Conservation (phyloP, 2,113 vertebrate genomes). For the Toxotes chatareus region DNA sequence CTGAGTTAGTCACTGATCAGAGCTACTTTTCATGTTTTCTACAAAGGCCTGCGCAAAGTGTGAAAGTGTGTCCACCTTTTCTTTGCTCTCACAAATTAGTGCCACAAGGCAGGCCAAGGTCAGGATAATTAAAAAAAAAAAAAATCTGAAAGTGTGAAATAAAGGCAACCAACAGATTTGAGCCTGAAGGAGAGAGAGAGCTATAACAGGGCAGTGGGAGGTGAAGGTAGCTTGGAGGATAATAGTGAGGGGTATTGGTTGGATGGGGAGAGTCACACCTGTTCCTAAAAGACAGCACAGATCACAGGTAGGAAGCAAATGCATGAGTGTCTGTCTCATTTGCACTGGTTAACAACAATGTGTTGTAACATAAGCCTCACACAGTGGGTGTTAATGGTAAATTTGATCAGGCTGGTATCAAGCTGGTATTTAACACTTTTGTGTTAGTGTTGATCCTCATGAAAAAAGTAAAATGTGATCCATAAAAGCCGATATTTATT, state of each 20-base stretch:
- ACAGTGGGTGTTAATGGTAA: neutral
- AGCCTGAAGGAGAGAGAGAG: constrained; percentile 12
- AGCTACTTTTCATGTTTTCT: constrained; percentile 14
- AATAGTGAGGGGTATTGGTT: neutral
- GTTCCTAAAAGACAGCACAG: neutral
- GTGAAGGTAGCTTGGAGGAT: neutral
- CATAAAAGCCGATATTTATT: neutral
- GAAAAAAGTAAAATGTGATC: neutral
- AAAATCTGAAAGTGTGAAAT: constrained; percentile 14
- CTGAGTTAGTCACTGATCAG: constrained; percentile 13
- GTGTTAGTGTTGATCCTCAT: too few relatives aligned
- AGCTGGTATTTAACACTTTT: too few relatives aligned
- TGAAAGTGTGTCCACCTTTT: constrained; percentile 30
- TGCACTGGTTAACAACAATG: neutral
- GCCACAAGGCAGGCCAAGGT: neutral
- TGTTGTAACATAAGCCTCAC: neutral
- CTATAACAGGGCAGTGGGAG: neutral
- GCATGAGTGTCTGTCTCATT: neutral
- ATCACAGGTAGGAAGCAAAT: neutral
- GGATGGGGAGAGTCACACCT: neutral
- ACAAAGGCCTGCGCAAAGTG: neutral
- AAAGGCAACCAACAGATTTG: constrained; percentile 4
- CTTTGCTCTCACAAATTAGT: neutral
- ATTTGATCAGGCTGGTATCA: too few relatives aligned
- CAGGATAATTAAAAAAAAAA: neutral